These are phyloP conservation scores for Bombyx huttoni DNA, from an alignment of 2,888 invertebrate genomes.

Conservation along the genomic window DNA sequence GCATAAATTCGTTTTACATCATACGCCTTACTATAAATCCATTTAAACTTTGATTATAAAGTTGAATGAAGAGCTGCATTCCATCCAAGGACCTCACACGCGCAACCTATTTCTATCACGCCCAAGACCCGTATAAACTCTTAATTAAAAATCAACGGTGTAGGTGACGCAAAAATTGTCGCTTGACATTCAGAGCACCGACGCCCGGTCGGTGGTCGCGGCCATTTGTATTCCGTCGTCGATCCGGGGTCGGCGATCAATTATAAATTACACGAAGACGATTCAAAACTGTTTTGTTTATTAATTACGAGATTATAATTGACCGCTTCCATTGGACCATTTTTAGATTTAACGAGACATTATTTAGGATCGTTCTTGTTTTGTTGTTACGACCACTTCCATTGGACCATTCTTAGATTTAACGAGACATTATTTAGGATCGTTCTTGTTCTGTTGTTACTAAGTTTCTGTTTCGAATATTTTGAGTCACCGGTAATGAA, in stretches of 20 bases:
- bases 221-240: slow-evolving; percentile 1
- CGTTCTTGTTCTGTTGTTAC: too few relatives aligned
- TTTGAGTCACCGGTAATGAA: too few relatives aligned
- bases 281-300: slow-evolving; percentile 7
- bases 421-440: too few relatives aligned
- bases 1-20: too few relatives aligned
- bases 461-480: too few relatives aligned
- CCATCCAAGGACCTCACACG: background rate
- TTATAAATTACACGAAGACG: slow-evolving; percentile 10
- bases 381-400: too few relatives aligned
- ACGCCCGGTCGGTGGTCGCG: slow-evolving; percentile 2
- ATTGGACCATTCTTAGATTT: too few relatives aligned
- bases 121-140: background rate
- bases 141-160: slow-evolving; percentile 5
- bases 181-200: slow-evolving; percentile 1
- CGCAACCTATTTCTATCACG: background rate
- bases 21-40: too few relatives aligned
- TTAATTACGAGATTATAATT: slow-evolving; percentile 3
- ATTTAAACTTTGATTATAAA: too few relatives aligned
- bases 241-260: slow-evolving; percentile 2
- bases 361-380: too few relatives aligned
- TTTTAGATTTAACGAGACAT: too few relatives aligned
- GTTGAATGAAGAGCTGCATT: too few relatives aligned
- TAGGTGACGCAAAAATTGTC: slow-evolving; percentile 1
- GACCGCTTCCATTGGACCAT: background rate